Conservation (phyloP, 1,140 invertebrate genomes). For the Ylistrum balloti region DNA sequence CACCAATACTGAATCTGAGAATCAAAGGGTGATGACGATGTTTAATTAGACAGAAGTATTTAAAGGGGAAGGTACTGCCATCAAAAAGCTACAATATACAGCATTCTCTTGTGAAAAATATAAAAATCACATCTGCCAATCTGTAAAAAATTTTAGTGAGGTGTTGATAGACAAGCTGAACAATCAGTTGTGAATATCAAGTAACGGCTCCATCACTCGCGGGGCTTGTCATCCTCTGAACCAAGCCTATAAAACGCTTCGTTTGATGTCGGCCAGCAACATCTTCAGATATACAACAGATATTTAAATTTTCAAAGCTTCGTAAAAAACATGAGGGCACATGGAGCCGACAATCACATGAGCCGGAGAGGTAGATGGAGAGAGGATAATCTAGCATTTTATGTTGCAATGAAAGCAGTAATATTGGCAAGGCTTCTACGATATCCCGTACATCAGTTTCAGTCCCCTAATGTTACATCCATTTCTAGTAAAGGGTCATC, state of each 20-base stretch:
- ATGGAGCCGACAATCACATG: conserved; percentile 22
- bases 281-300: conserved; percentile 35
- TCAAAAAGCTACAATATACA: conserved; percentile 10
- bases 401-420: not conserved
- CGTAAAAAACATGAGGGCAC: conserved; percentile 29
- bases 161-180: conserved; percentile 10
- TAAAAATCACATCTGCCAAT: conserved; percentile 34
- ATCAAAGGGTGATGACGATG: not conserved
- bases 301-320: conserved; percentile 36
- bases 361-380: not conserved
- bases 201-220: conserved; percentile 3
- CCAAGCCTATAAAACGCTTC: conserved; percentile 14
- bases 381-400: not conserved
- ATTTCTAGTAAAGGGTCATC: conserved; percentile 11
- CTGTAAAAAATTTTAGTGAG: conserved; percentile 14
- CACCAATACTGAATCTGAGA: conserved; percentile 11
- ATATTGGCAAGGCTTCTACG: not conserved
- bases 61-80: not conserved
- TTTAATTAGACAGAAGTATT: not conserved
- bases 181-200: conserved; percentile 26
- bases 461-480: not conserved
- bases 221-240: not conserved
- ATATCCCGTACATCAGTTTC: not conserved
- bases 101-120: conserved; percentile 17
- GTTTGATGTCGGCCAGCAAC: not conserved